A percentile compares a stretch with the other conserved stretches of the same genome.
Conservation (phyloP, 1,140 invertebrate genomes). For the Anthonomus grandis region DNA sequence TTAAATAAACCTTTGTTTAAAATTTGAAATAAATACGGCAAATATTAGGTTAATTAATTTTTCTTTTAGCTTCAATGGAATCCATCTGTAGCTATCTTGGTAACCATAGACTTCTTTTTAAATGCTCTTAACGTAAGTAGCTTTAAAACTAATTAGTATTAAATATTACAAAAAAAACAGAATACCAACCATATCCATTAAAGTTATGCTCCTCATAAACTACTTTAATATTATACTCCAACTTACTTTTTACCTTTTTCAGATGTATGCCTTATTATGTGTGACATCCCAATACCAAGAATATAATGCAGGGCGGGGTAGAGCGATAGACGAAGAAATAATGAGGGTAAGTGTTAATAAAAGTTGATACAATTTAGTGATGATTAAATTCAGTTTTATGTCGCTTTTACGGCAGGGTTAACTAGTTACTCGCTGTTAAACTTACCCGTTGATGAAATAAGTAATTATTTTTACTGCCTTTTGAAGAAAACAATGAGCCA, state of each 20-base stretch:
- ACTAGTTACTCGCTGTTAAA: too few species aligned
- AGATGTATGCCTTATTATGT: conserved; percentile 75
- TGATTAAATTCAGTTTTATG: too few species aligned
- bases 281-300: conserved; percentile 81
- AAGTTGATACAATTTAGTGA: too few species aligned
- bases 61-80: conserved; percentile 60
- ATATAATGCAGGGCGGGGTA: conserved; percentile 68
- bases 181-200: too few species aligned
- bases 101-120: conserved; percentile 64
- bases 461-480: too few species aligned
- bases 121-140: conserved; percentile 62
- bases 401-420: too few species aligned
- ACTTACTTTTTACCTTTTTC: conserved; percentile 48
- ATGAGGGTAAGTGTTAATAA: conserved; percentile 41
- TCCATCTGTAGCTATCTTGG: conserved; percentile 59
- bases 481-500: too few species aligned
- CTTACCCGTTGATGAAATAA: too few species aligned
- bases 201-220: too few species aligned
- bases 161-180: neutral
- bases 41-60: too few species aligned
- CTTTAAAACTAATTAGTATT: neutral
- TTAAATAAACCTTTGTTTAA: neutral
- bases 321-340: conserved; percentile 57
- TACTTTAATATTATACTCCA: too few species aligned
- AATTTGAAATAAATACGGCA: too few species aligned